A percentile compares a stretch with the other conserved stretches of the same genome.
Conservation (phyloP, 2,888 invertebrate genomes). For the Pheosia tremula region DNA sequence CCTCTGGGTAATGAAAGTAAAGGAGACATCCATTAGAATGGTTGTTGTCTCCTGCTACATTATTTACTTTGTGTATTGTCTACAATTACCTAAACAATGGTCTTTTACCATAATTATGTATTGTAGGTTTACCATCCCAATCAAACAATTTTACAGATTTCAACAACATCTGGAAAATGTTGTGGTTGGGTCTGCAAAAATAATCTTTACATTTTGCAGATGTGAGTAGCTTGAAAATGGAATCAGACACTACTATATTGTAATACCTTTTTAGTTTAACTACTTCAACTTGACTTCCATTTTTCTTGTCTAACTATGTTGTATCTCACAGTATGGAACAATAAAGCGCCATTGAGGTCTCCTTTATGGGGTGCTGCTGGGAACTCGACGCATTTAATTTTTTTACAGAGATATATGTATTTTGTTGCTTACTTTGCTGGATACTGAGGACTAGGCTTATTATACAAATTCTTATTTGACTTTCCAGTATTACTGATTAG, state of each 20-base stretch:
- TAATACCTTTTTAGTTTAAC: not conserved
- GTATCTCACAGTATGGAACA: not conserved
- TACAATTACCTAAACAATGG: too few species aligned
- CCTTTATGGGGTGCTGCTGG: not conserved
- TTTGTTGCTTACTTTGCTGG: not conserved
- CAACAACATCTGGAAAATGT: too few species aligned
- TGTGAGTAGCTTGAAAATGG: too few species aligned
- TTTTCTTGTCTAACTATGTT: not conserved
- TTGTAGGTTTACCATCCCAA: too few species aligned
- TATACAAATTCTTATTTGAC: too few species aligned
- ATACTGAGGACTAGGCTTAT: not conserved
- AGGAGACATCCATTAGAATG: slow-evolving; percentile 37
- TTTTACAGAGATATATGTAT: not conserved
- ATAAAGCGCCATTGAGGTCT: not conserved
- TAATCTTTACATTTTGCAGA: too few species aligned
- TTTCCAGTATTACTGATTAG: too few species aligned
- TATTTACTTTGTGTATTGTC: too few species aligned
- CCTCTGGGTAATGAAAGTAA: slow-evolving; percentile 39
- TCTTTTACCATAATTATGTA: too few species aligned
- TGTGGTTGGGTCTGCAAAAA: too few species aligned
- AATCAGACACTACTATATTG: too few species aligned
- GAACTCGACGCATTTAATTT: not conserved
- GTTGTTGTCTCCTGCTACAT: not conserved
- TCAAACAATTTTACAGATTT: too few species aligned
- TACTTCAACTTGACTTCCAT: not conserved